Conservation (phyloP, 2,797 vertebrate species). For the Hirundo rustica region DNA sequence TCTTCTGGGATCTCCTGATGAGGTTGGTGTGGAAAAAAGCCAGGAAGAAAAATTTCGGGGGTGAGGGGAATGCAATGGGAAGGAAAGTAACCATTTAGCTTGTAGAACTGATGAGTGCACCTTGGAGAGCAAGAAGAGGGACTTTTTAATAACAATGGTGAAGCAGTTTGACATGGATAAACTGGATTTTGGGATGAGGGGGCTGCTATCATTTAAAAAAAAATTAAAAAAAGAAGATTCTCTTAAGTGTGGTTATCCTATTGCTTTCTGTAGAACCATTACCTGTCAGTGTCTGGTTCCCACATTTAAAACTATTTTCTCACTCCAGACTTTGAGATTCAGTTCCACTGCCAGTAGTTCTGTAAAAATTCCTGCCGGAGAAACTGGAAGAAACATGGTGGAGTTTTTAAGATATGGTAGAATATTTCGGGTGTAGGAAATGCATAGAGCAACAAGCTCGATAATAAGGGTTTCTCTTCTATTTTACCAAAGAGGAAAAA, state of each 20-base stretch:
- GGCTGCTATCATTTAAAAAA: neutral
- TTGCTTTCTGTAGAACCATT: neutral
- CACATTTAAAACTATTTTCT: neutral
- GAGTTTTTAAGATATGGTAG: neutral
- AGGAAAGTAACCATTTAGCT: neutral
- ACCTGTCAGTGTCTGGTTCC: neutral
- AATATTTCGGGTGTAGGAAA: neutral
- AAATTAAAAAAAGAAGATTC: neutral
- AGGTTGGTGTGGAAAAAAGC: neutral
- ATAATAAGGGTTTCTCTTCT: neutral
- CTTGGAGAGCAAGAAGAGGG: neutral
- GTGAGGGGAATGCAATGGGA: accelerated
- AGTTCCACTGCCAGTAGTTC: neutral
- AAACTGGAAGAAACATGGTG: neutral
- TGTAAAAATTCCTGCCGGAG: neutral
- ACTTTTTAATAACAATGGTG: neutral
- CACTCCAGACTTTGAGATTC: neutral
- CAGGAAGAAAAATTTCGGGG: neutral
- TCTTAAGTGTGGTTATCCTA: neutral
- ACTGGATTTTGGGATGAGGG: neutral
- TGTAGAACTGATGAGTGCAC: neutral
- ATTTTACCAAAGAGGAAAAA: neutral
- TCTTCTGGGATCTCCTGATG: neutral
- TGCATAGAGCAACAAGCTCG: neutral
- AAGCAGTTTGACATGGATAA: neutral